Conservation (phyloP, 2,888 invertebrate genomes). For the Melipona beecheii region DNA sequence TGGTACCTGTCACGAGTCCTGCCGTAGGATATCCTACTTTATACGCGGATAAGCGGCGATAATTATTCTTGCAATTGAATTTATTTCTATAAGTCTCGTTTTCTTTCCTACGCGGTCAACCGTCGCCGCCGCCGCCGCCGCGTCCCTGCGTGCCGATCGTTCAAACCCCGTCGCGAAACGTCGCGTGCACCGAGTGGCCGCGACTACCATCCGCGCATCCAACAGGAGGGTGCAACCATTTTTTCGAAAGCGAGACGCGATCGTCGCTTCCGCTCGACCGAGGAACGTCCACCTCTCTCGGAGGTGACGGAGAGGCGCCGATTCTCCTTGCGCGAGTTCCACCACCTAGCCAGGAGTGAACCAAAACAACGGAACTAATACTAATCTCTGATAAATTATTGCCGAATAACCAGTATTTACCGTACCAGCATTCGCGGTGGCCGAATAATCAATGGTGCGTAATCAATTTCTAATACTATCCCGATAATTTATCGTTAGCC, state of each 20-base stretch:
- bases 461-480: constrained; percentile 66
- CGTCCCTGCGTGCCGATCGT: constrained; percentile 60
- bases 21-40: constrained; percentile 78
- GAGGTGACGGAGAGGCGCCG: neutral
- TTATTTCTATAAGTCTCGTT: constrained; percentile 75
- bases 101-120: constrained; percentile 53
- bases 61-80: constrained; percentile 80
- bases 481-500: constrained; percentile 65
- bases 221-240: constrained; percentile 20
- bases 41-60: constrained; percentile 77
- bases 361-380: constrained; percentile 57
- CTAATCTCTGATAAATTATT: constrained; percentile 69
- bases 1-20: constrained; percentile 78
- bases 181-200: constrained; percentile 54
- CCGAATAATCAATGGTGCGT: constrained; percentile 63
- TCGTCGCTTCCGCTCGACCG: constrained; percentile 13
- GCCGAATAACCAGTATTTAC: constrained; percentile 60
- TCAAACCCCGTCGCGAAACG: constrained; percentile 63
- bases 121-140: neutral
- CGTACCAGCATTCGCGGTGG: constrained; percentile 16
- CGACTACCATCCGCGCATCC: constrained; percentile 9
- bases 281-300: constrained; percentile 15
- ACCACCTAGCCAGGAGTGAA: constrained; percentile 25
- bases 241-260: neutral
- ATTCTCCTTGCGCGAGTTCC: constrained; percentile 26